These are phyloP conservation scores for Beroe forskalii DNA, from an alignment of 37 sponge, comb jelly and placozoan species.

Conservation along the genomic window DNA sequence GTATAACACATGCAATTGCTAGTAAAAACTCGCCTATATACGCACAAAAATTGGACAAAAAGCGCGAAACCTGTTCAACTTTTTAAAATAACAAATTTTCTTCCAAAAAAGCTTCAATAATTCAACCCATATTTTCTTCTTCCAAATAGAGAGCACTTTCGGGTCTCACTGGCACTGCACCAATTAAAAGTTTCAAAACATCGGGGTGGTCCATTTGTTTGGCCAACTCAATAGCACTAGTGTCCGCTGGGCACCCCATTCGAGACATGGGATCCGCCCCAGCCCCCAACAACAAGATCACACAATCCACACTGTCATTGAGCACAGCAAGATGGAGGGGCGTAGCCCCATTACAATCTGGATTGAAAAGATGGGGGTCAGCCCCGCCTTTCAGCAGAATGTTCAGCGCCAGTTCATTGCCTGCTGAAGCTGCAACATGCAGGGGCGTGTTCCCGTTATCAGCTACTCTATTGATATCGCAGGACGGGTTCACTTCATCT, in stretches of 20 bases:
- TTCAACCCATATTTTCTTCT: background rate
- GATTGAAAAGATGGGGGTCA: constrained; percentile 48
- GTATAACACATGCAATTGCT: background rate
- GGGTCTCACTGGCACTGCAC: background rate
- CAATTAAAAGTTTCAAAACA: background rate
- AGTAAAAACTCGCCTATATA: background rate
- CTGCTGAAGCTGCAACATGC: constrained; percentile 48
- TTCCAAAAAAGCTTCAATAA: background rate
- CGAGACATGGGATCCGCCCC: background rate
- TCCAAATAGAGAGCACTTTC: background rate
- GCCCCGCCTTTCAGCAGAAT: constrained; percentile 13
- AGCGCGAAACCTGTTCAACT: no score
- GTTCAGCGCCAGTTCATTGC: constrained; percentile 7
- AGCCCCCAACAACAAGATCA: constrained; percentile 6
- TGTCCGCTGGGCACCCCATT: constrained; percentile 56
- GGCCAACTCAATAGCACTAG: constrained; percentile 7
- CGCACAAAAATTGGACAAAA: background rate
- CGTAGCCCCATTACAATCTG: constrained; percentile 21
- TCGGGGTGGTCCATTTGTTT: constrained; percentile 1
- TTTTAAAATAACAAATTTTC: no score
- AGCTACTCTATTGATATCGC: constrained; percentile 12
- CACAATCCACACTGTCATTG: constrained; percentile 35
- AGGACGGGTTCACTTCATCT: background rate
- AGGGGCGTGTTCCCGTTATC: constrained; percentile 43
- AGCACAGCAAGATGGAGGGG: constrained; percentile 46